A percentile compares a stretch with the other conserved stretches of the same genome.
phyloP scores from a whole-genome alignment of 2,797 vertebrate genomes.

The Galaxias olidus region DNA sequence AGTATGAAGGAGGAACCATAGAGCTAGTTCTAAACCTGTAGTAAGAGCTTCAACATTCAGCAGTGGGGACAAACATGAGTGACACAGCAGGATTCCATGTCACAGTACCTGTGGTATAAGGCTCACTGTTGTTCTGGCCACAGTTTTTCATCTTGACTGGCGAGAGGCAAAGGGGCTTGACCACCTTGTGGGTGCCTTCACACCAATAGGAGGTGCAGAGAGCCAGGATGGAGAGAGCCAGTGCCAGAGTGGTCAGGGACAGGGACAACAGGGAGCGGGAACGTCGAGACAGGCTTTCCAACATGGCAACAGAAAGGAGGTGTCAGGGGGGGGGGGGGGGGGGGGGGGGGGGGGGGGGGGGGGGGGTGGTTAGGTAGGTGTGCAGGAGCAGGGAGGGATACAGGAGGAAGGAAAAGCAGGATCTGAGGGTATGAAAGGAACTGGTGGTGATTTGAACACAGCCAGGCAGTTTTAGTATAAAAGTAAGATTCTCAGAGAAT shows the following conservation, averaged over 20 bases:
- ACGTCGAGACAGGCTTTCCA: conserved; percentile 75
- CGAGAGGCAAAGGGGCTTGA: conserved; percentile 85
- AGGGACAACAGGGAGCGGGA: conserved; percentile 82
- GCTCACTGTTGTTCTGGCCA: conserved; percentile 77
- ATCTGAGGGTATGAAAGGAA: not conserved
- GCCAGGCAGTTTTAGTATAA: not conserved
- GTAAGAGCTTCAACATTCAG: no score
- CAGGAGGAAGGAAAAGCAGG: not conserved
- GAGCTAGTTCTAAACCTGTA: no score
- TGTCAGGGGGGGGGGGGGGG: conserved; percentile 10
- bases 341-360: conserved; percentile 4
- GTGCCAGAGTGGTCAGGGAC: conserved; percentile 77
- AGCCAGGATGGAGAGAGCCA: conserved; percentile 81
- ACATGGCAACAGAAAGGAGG: conserved; percentile 61
- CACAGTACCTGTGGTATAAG: conserved; percentile 72
- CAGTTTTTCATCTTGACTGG: conserved; percentile 86
- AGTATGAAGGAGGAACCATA: no score
- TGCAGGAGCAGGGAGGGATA: not conserved
- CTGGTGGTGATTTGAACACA: not conserved
- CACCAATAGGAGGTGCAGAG: conserved; percentile 88
- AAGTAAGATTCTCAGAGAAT: not conserved
- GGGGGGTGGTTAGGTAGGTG: conserved; percentile 8
- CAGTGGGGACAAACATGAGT: not conserved
- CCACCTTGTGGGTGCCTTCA: conserved; percentile 86
- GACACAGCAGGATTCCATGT: not conserved